Conservation (phyloP, 2,888 invertebrate species). For the Dascillus cervinus region DNA sequence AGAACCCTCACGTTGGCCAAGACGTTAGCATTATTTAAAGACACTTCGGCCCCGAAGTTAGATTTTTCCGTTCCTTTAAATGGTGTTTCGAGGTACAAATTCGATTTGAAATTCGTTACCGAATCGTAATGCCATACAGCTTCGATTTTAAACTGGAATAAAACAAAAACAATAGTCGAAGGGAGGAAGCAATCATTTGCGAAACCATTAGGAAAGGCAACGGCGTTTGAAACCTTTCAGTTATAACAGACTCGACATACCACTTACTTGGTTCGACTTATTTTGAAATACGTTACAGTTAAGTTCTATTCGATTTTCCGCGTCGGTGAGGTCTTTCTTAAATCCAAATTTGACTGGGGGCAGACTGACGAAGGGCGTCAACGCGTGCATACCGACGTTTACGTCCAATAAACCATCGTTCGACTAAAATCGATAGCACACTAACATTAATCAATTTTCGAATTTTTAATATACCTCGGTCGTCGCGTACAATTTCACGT, state of each 20-base stretch:
- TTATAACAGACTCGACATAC: not conserved
- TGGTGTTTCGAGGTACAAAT: slow-evolving; percentile 39
- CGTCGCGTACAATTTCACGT: slow-evolving; percentile 45
- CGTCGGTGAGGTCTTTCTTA: slow-evolving; percentile 60
- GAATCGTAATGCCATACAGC: slow-evolving; percentile 26
- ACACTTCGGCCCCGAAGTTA: slow-evolving; percentile 34
- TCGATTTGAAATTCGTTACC: slow-evolving; percentile 30
- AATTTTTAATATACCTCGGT: slow-evolving; percentile 45
- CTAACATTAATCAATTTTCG: slow-evolving; percentile 9
- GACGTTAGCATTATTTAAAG: slow-evolving; percentile 32
- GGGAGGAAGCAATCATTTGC: no score
- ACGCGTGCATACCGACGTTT: slow-evolving; percentile 42
- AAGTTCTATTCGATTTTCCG: slow-evolving; percentile 56
- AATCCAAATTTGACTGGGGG: slow-evolving; percentile 58
- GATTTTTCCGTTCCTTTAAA: slow-evolving; percentile 39
- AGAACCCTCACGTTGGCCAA: slow-evolving; percentile 30
- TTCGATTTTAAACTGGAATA: slow-evolving; percentile 20
- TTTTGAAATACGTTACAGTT: slow-evolving; percentile 44
- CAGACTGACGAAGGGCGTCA: slow-evolving; percentile 55
- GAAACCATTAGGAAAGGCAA: no score
- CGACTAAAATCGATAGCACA: slow-evolving; percentile 37
- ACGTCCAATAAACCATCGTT: slow-evolving; percentile 57
- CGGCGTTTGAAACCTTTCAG: not conserved
- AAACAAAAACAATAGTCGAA: slow-evolving; percentile 4
- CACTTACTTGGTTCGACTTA: slow-evolving; percentile 28